Base-by-base conservation (phyloP, 2,113 vertebrate genomes). In the Phaetusa simplex region DNA sequence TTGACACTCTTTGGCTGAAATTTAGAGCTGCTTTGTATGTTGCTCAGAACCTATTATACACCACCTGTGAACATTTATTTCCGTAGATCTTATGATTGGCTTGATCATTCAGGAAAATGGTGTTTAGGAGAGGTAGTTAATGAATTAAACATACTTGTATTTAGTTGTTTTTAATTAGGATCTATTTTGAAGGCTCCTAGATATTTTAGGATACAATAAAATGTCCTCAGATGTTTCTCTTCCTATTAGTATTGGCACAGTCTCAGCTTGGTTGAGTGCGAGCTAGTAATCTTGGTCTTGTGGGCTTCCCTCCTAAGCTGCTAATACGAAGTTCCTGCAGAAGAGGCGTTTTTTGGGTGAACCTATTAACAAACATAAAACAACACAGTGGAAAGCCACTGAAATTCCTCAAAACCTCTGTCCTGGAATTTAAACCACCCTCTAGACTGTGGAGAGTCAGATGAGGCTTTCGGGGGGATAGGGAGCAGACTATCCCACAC, bases 1-100 rank as follows among this genome's bases (percentile, higher is more conserved):
- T 95, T 96, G 94, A 90, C 84, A 83, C 95, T 80, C 82, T 64
- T 94, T 97, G 97, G 96, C 96, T 96, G 88, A 95, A 88, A 74
- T 82, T 38, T 91, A 45, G 89, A 73, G 72, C 88, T 66, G 73
- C 95, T 96, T 97, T 97, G 56, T 94, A 17, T 22, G 2, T 82
- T 81, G 62, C 92, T 73, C 45, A 22, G 88, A 84, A 92, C 93
- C 93, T 36, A 83, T 97, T 97, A 70, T 95, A n/a, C 59, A 73
- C 85, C 74, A 95, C 93, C 95, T 96, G 92, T 5, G n/a, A 91
- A 78, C 38, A 2, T 86, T 94, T 80, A 56, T 96, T 96, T 95
- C 89, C 7, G 1, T 71, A 88, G 89, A 50, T 74, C 89, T 94
- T 86, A 52, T 56, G 93, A 80, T 8, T 91, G 84, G 55, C 78